Evolutionary conservation across 2,888 invertebrate genomes (phyloP), one percentile per base, ranked within the genome.

Genomic region (Acanthoscelides obtectus): DNA sequence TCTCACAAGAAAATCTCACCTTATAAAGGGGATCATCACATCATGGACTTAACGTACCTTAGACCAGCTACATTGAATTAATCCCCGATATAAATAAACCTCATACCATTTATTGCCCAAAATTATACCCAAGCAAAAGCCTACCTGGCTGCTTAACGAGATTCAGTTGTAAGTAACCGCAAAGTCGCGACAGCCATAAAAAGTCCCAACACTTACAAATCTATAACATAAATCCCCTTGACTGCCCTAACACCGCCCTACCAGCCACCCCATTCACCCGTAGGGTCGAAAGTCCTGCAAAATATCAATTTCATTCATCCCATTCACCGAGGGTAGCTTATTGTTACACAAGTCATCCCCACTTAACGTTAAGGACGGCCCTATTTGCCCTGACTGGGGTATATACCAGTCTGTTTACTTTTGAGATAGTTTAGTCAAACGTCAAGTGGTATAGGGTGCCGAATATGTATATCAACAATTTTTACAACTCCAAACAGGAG

Each of bases 281-380:
- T 82, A 81, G 77, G 81, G 81, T 72, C 79, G 74, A 83, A 78
- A 82, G 76, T 83, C 81, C 79, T 76, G 72, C 78, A 75, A 81
- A 81, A 80, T 81, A 82, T 81, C 81, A 80, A 80, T 82, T 82
- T 83, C 83, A 84, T 83, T 84, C 83, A 83, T 81, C 81, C 81
- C 80, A 79, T 77, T 81, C 79, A 81, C 79, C 80, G 79, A 82
- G 82, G 81, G 84, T 83, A 83, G 83, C 81, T 82, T 82, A 85
- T 84, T 84, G 84, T 84, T 82, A 80, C 81, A 82, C 80, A 79
- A 79, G 81, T 80, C 77, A 78, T 77, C 84, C 85, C 85, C 85
- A 81, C 84, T 84, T 77, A 80, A 79, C 74, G 74, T 79, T 20
- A 79, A 79, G 83, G 79, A 80, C 84, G 78, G 81, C 84, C 85